Evolutionary conservation across 2,113 vertebrate genomes (phyloP).

Genomic region (Odocoileus virginianus): DNA sequence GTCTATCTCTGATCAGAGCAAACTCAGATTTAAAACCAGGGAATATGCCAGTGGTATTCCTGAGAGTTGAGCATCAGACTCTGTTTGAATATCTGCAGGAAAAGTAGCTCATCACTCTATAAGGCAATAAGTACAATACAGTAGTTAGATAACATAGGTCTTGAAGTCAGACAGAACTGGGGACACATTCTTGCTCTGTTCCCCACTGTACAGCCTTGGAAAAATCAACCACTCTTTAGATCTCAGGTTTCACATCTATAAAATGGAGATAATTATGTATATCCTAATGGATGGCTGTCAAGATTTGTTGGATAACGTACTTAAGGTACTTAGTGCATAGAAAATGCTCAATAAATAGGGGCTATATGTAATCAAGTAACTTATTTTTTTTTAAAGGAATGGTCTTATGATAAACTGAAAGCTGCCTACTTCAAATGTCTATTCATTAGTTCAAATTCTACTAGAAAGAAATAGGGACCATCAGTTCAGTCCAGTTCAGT

Average conservation of each 20-base stretch:
- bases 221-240: not conserved
- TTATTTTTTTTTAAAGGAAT: not conserved
- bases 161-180: not conserved
- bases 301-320: not conserved
- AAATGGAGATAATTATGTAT: not conserved
- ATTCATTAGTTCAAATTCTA: not conserved
- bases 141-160: not conserved
- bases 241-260: not conserved
- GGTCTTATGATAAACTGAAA: not conserved
- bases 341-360: not conserved
- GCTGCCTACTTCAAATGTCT: not conserved
- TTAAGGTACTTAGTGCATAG: not conserved
- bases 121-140: not conserved
- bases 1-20: not conserved
- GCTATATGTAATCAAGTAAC: not conserved
- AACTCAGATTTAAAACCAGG: not conserved
- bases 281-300: not conserved
- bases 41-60: not conserved
- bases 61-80: not conserved
- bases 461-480: not conserved
- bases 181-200: not conserved
- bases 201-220: not conserved
- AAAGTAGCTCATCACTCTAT: not conserved
- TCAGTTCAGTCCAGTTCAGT: not conserved
- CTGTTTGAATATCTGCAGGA: not conserved